Percentiles rank a stretch among this genome's conserved stretches.
These are phyloP conservation scores for Helicoverpa armigera DNA, from an alignment of 1,140 invertebrate genomes.

Conservation along the genomic window DNA sequence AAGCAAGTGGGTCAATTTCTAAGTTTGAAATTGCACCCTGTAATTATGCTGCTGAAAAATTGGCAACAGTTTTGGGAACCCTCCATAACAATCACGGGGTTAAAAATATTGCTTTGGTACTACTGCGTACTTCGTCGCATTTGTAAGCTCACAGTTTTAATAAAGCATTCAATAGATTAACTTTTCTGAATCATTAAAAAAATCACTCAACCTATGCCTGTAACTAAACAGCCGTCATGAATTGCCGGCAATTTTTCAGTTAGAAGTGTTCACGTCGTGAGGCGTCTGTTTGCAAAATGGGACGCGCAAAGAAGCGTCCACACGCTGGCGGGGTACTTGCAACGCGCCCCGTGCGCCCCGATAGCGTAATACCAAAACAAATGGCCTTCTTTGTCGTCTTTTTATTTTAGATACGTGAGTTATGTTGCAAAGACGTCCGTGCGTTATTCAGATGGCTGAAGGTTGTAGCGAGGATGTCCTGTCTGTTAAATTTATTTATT, in stretches of 20 bases:
- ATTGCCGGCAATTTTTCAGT: slow-evolving; percentile 68
- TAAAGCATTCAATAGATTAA: too few relatives aligned
- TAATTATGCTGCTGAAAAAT: slow-evolving; percentile 4
- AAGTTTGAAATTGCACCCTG: slow-evolving; percentile 22
- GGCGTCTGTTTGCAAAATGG: slow-evolving; percentile 34
- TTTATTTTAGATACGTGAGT: slow-evolving; percentile 77
- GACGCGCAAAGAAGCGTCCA: slow-evolving; percentile 6
- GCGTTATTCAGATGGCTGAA: slow-evolving; percentile 45
- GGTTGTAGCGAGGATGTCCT: slow-evolving; percentile 2
- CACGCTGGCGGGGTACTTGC: slow-evolving; percentile 4
- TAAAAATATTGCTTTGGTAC: too few relatives aligned
- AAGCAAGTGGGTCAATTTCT: slow-evolving; percentile 34
- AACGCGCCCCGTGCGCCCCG: slow-evolving; percentile 63
- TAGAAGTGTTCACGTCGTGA: slow-evolving; percentile 63
- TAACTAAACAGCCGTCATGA: slow-evolving; percentile 58
- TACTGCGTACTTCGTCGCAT: too few relatives aligned
- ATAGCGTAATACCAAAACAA: slow-evolving; percentile 84
- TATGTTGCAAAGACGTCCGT: slow-evolving; percentile 66
- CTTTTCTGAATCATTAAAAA: neutral
- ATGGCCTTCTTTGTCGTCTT: slow-evolving; percentile 78
- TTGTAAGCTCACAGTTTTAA: too few relatives aligned
- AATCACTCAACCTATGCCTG: neutral
- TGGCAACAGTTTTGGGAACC: too few relatives aligned
- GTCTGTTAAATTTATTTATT: slow-evolving; percentile 31
- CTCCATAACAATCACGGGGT: too few relatives aligned